Evolutionary conservation across 2,113 vertebrate species (phyloP), one percentile per base, ranked within the genome.

Genomic region (Marmota monax): DNA sequence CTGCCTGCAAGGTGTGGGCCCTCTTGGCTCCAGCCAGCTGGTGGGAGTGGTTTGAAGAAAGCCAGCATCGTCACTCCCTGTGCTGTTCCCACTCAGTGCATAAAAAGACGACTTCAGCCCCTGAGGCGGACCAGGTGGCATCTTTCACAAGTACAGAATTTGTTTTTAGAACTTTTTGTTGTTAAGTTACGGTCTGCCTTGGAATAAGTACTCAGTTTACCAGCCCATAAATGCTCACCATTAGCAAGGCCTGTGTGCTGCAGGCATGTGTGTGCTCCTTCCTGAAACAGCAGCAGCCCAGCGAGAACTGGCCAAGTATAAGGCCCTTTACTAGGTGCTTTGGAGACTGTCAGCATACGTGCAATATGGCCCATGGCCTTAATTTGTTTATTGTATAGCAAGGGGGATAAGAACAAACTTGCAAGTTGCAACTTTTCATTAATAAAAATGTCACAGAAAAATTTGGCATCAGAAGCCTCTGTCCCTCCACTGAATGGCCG

Each of bases 131-230:
- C 92, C 96, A 98, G 98, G 97, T 96, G 98, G 93, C 92, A 92
- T 96, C 97, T 98, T 98, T 98, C 97, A 98, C 93, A 96, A 97
- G 97, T 84, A 94, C 92, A 96, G 87, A 95, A 78, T 95, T 96
- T 98, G 96, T 97, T 97, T 97, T 96, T 96, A 97, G 93, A 97
- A 96, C 79, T 97, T 97, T 95, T 61, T 92, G 94, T 97, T 97
- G 96, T 97, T 84, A 95, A 96, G 95, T 95, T 96, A 84, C 72
- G 95, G 94, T 79, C 95, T 1, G 14, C 89, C 92, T 95, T 96
- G 82, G 96, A 96, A 95, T 95, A 94, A 96, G 88, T 83, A 51
- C 80, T 93, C 87, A 79, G 90, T 87, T 92, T 76, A 53, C 88
- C 70, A 82, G 78, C 84, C 76, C 95, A 91, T 85, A 82, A 56